These are phyloP conservation scores for Lamellibrachia luymesi DNA, from an alignment of 1,140 invertebrate genomes.

Conservation along the genomic window DNA sequence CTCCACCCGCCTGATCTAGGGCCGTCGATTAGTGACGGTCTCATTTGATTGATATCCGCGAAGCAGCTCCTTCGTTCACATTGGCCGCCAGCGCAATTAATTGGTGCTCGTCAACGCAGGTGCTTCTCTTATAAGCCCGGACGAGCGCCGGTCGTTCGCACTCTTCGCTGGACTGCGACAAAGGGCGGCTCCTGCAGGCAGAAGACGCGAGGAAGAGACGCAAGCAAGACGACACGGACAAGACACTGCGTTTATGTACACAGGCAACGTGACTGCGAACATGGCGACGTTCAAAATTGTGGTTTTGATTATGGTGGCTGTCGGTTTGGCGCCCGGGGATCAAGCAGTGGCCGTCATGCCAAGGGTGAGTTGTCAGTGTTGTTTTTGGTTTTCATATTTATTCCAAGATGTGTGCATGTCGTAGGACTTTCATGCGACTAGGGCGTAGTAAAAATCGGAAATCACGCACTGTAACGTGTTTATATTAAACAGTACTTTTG, in stretches of 20 bases:
- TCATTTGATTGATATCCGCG: not conserved
- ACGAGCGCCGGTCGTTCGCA: not conserved
- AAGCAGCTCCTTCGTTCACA: not conserved
- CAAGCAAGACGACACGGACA: not conserved
- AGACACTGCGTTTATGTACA: too few species aligned
- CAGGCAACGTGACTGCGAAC: not conserved
- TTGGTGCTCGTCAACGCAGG: not conserved
- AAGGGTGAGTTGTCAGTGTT: not conserved
- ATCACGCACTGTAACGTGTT: too few species aligned
- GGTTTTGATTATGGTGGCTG: not conserved
- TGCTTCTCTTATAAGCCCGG: not conserved
- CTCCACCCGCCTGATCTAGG: not conserved
- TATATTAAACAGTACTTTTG: too few species aligned
- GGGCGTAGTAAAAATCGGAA: not conserved
- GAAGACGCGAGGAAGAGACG: not conserved
- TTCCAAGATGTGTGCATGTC: not conserved
- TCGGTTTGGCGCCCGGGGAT: not conserved
- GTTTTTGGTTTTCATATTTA: not conserved
- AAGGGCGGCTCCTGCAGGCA: not conserved
- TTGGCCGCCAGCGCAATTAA: not conserved
- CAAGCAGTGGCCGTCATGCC: not conserved
- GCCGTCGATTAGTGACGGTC: not conserved
- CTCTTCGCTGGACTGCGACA: not conserved
- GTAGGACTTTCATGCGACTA: not conserved
- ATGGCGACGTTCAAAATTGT: not conserved